These are phyloP conservation scores for Augochlora pura DNA, from an alignment of 1,140 invertebrate genomes.

Conservation along the genomic window DNA sequence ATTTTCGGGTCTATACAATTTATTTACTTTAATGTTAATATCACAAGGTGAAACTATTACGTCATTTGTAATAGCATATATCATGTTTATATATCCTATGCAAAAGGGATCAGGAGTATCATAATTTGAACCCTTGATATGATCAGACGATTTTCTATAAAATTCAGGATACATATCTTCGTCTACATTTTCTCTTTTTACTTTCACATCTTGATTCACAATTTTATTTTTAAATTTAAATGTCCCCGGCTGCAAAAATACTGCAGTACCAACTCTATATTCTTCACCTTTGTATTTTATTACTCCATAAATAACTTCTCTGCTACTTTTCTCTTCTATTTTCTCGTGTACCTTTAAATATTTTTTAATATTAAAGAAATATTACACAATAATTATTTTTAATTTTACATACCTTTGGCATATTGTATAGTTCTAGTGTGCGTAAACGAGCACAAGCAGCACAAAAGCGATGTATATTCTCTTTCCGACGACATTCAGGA, in stretches of 20 bases:
- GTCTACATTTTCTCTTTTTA: slow-evolving; percentile 83
- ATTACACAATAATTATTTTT: neutral
- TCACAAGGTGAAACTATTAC: slow-evolving; percentile 81
- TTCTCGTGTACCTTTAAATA: slow-evolving; percentile 65
- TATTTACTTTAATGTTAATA: slow-evolving; percentile 85
- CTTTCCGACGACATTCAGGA: slow-evolving; percentile 75
- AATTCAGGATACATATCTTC: slow-evolving; percentile 89
- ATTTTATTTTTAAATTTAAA: slow-evolving; percentile 83
- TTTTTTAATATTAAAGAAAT: neutral
- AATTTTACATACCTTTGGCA: slow-evolving; percentile 75
- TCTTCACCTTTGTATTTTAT: slow-evolving; percentile 79
- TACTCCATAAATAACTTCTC: slow-evolving; percentile 64
- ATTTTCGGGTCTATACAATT: slow-evolving; percentile 90
- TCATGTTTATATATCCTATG: slow-evolving; percentile 84
- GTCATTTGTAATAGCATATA: slow-evolving; percentile 80
- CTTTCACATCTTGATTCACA: slow-evolving; percentile 64
- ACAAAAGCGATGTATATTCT: slow-evolving; percentile 80
- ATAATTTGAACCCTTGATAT: slow-evolving; percentile 88
- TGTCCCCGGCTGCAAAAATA: slow-evolving; percentile 86
- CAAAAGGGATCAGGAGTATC: slow-evolving; percentile 89
- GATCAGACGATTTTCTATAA: slow-evolving; percentile 86
- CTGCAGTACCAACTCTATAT: slow-evolving; percentile 85
- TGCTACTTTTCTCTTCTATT: slow-evolving; percentile 59
- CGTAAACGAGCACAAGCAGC: slow-evolving; percentile 38
- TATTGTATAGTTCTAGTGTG: slow-evolving; percentile 48